Conservation (phyloP, 2,888 invertebrate genomes). For the Pantelozetes paolii region DNA sequence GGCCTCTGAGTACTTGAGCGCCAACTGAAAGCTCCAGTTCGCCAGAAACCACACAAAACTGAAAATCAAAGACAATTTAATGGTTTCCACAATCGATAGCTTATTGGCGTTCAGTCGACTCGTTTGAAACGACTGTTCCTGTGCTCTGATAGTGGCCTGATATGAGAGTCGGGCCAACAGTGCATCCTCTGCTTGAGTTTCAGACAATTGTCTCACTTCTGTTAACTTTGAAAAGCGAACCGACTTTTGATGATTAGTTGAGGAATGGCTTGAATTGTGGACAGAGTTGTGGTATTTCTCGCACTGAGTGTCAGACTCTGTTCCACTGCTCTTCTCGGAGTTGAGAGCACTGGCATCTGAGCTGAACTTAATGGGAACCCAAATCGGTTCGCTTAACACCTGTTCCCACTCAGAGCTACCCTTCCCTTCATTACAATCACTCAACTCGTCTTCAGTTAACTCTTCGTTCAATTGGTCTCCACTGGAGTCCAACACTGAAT, state of each 20-base stretch:
- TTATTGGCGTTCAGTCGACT: conserved; percentile 60
- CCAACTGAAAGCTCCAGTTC: conserved; percentile 86
- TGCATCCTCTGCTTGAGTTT: conserved; percentile 77
- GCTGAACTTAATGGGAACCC: conserved; percentile 79
- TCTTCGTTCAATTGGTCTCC: conserved; percentile 42
- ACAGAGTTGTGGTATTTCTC: conserved; percentile 17
- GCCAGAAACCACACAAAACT: conserved; percentile 91
- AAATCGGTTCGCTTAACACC: conserved; percentile 77
- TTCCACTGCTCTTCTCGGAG: conserved; percentile 11
- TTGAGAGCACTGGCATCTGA: conserved; percentile 57
- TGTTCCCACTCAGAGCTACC: neutral
- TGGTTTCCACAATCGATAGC: conserved; percentile 68
- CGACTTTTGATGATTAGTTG: conserved; percentile 53
- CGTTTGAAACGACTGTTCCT: conserved; percentile 64
- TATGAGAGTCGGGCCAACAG: conserved; percentile 88
- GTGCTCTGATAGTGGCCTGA: conserved; percentile 79
- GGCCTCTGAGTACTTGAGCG: conserved; percentile 74
- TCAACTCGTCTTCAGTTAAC: conserved; percentile 28
- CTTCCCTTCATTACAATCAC: conserved; percentile 35
- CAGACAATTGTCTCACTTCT: conserved; percentile 56
- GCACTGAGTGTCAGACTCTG: conserved; percentile 36
- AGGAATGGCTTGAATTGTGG: neutral
- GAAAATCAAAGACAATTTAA: conserved; percentile 78
- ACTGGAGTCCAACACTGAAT: conserved; percentile 39
- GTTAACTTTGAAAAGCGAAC: conserved; percentile 83